These are phyloP conservation scores for Schizopygopsis malacanthus DNA, from an alignment of 2,797 vertebrate species.

Conservation along the genomic window DNA sequence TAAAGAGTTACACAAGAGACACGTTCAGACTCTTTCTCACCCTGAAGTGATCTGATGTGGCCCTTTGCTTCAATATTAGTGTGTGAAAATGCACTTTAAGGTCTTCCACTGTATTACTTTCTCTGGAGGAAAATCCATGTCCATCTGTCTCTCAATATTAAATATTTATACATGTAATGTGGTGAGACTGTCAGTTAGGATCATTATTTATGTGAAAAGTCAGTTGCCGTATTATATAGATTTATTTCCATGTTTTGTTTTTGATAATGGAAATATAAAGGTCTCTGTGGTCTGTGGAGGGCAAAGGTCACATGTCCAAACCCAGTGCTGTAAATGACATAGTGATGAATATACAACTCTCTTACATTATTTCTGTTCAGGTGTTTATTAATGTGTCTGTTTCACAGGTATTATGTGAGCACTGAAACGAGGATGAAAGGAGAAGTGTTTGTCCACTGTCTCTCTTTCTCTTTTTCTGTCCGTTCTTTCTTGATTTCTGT, in stretches of 20 bases:
- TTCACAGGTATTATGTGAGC: neutral
- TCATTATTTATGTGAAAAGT: neutral
- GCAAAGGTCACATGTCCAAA: neutral
- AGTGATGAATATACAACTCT: neutral
- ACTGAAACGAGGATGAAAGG: neutral
- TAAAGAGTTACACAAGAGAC: neutral
- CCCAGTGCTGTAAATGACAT: neutral
- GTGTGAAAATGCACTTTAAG: neutral
- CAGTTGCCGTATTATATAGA: neutral
- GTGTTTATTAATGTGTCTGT: neutral
- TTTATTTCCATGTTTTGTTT: neutral
- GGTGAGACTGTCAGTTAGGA: neutral
- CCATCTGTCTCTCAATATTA: neutral
- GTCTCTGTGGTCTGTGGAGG: neutral
- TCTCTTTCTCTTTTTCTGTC: constrained; percentile 44
- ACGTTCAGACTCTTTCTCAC: neutral
- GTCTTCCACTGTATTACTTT: neutral
- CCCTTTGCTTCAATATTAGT: neutral
- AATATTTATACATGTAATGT: neutral
- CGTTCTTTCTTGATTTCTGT: constrained; percentile 62
- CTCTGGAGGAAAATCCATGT: neutral
- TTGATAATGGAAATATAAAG: neutral
- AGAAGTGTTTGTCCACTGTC: constrained; percentile 56
- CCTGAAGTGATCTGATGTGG: neutral
- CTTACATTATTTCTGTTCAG: neutral